phyloP scores from a whole-genome alignment of 1,140 invertebrate species.

The Callitettix versicolor region DNA sequence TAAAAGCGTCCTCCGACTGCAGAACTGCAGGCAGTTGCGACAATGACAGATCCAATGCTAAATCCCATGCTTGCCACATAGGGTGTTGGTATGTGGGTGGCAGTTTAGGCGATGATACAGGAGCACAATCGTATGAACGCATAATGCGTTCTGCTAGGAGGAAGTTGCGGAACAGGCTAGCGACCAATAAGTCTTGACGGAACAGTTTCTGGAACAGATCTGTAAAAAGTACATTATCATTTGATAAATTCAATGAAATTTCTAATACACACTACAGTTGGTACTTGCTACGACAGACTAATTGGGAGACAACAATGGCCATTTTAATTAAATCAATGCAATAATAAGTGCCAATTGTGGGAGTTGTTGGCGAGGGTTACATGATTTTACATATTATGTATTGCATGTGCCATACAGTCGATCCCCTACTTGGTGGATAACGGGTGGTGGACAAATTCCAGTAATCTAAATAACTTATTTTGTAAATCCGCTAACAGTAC shows the following conservation, averaged over 20 bases:
- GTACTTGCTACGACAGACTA: not conserved
- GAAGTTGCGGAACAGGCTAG: conserved; percentile 95
- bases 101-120: conserved; percentile 79
- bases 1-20: conserved; percentile 49
- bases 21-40: conserved; percentile 74
- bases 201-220: conserved; percentile 95
- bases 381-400: no score
- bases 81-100: conserved; percentile 85
- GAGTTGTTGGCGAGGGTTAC: no score
- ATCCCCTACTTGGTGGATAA: no score
- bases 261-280: conserved; percentile 5
- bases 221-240: conserved; percentile 32
- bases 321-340: not conserved
- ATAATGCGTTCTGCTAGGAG: conserved; percentile 93
- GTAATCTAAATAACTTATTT: no score
- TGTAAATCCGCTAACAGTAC: no score
- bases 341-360: no score
- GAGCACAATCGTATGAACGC: conserved; percentile 90
- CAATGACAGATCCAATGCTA: conserved; percentile 86
- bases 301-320: not conserved
- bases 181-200: conserved; percentile 94
- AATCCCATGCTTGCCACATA: conserved; percentile 96
- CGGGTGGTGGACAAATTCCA: no score
- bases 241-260: not conserved
- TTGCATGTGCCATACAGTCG: no score